Conservation (phyloP, 1,140 invertebrate species). For the Euschistus heros region DNA sequence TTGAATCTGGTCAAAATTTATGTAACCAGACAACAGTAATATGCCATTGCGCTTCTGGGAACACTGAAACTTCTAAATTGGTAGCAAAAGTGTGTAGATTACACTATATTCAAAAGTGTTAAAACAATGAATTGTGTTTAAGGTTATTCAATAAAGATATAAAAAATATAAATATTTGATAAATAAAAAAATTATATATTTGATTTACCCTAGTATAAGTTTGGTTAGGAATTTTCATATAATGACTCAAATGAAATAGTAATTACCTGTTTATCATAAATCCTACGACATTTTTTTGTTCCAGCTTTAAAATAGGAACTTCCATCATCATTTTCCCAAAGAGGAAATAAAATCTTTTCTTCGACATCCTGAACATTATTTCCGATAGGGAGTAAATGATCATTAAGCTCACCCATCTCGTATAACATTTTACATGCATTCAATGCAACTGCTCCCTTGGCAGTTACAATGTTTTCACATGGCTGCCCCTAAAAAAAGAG, state of each 20-base stretch:
- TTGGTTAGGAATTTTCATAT: no score
- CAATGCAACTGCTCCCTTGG: constrained; percentile 72
- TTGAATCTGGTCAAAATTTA: no score
- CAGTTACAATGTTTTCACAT: constrained; percentile 47
- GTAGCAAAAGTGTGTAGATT: no score
- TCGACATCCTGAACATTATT: constrained; percentile 22
- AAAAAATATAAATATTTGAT: no score
- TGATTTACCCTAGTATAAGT: no score
- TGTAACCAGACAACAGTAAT: no score
- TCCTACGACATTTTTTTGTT: constrained; percentile 56
- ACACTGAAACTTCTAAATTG: no score
- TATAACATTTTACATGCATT: constrained; percentile 63
- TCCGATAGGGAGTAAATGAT: constrained; percentile 59
- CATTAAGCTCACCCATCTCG: constrained; percentile 59
- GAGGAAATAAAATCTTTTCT: constrained; percentile 35
- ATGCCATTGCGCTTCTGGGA: no score
- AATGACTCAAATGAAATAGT: constrained; percentile 15
- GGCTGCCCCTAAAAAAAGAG: constrained; percentile 45
- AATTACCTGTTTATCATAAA: constrained; percentile 52
- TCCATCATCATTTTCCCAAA: constrained; percentile 41
- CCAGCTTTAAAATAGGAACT: constrained; percentile 42
- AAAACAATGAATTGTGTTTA: no score
- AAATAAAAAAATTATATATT: no score
- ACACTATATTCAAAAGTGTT: no score
- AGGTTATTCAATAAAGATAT: no score